Conservation (phyloP, 2,797 vertebrate genomes). For the Gymnodraco acuticeps region DNA sequence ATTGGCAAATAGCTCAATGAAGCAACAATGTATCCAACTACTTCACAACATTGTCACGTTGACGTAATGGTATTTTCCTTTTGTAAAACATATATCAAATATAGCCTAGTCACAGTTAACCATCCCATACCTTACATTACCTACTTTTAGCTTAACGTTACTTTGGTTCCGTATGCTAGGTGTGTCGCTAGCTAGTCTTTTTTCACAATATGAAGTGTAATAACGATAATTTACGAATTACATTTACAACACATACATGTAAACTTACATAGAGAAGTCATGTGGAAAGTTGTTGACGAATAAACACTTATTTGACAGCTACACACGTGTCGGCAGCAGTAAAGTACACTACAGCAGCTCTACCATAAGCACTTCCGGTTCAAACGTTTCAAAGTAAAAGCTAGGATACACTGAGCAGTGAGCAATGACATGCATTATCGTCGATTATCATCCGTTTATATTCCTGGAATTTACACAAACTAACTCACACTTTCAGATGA, state of each 20-base stretch:
- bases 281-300: not conserved
- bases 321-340: slow-evolving; percentile 22
- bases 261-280: not conserved
- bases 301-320: slow-evolving; percentile 11
- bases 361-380: slow-evolving; percentile 50
- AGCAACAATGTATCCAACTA: not conserved
- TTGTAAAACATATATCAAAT: not conserved
- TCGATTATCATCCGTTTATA: not conserved
- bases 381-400: slow-evolving; percentile 58
- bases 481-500: not conserved
- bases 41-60: not conserved
- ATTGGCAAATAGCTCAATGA: not conserved
- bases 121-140: not conserved
- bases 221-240: not conserved
- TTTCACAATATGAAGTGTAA: not conserved
- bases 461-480: not conserved
- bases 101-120: no score
- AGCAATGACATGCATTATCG: not conserved
- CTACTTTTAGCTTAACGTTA: not conserved
- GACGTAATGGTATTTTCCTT: not conserved
- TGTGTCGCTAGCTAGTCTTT: slow-evolving; percentile 16
- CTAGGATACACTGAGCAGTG: not conserved
- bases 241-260: not conserved
- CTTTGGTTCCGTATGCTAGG: slow-evolving; percentile 7
- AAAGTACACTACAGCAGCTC: accelerated